Percentiles rank a stretch among this genome's conserved stretches.
Evolutionary conservation across 2,888 invertebrate species (phyloP).

Genomic region (Lissocephala sabroskyi): DNA sequence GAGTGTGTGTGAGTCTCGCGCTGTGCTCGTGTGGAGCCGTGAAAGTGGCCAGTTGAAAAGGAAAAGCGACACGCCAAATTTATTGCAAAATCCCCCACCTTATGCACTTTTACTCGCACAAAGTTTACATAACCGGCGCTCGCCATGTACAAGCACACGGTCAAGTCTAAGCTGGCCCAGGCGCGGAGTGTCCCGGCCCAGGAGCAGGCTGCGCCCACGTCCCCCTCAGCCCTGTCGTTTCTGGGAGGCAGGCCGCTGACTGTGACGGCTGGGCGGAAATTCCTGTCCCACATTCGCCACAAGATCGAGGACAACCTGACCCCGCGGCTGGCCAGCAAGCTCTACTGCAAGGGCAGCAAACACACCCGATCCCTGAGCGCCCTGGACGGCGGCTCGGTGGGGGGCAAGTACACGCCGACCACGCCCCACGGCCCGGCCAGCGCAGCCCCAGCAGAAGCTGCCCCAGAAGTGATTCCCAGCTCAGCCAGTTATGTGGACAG

Average conservation of each 20-base stretch:
- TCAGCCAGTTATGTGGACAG: conserved; percentile 63
- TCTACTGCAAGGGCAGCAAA: conserved; percentile 66
- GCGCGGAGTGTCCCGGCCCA: conserved; percentile 38
- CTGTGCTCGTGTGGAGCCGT: conserved; percentile 19
- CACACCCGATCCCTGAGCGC: conserved; percentile 64
- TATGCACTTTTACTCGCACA: conserved; percentile 59
- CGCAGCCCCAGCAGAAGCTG: too few relatives aligned
- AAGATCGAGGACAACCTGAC: conserved; percentile 71
- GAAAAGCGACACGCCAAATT: conserved; percentile 32
- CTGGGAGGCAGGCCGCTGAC: conserved; percentile 15
- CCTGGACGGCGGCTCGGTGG: conserved; percentile 43
- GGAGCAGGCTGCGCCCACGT: conserved; percentile 6
- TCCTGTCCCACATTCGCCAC: conserved; percentile 70
- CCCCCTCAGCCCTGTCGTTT: conserved; percentile 14
- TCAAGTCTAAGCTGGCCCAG: conserved; percentile 45
- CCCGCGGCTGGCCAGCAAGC: conserved; percentile 65
- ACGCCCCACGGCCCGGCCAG: background rate
- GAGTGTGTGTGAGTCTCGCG: conserved; percentile 21
- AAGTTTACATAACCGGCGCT: too few relatives aligned
- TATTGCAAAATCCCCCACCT: conserved; percentile 24
- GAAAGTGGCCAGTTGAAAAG: conserved; percentile 25
- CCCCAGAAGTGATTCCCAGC: too few relatives aligned
- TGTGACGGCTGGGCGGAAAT: conserved; percentile 46
- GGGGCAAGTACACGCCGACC: conserved; percentile 47
- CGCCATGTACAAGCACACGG: conserved; percentile 51